Evolutionary conservation across 1,140 invertebrate genomes (phyloP), one percentile per base, ranked within the genome.

Genomic region (Centruroides sculpturatus): DNA sequence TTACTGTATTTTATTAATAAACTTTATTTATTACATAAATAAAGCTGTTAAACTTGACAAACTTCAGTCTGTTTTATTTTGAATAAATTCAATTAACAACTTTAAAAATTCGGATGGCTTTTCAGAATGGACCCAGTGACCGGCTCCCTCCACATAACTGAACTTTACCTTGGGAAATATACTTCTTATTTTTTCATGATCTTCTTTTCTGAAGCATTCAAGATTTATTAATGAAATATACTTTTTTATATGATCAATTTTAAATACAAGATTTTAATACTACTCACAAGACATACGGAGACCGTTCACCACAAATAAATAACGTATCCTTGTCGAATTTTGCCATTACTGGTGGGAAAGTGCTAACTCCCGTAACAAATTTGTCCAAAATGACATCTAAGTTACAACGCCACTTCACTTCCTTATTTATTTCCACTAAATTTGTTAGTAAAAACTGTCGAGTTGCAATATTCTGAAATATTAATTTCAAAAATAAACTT

Each of bases 61-160:
- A 23, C 23, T 41, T 41, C 8, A 41, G 8, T 41, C 8, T 5
- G 41, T 41, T 5, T 8, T 6, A 41, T 61, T 48, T 52, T 35
- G 55, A 55, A 71, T 56, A 65, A 77, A 78, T 23, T 71, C 55
- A 54, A 63, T 60, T n/a, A 80, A 66, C 36, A 69, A 51, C 41
- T 75, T 75, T 9, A 92, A 69, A 73, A 97, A 95, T 68, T 87
- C 81, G 3, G 76, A 69, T 3, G 92, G 89, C 71, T 92, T 86
- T 64, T 97, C 91, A 57, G 87, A 83, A 70, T 97, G 93, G 8
- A 94, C 82, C 87, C 91, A 92, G 73, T 97, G 93, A 6, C 89
- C 88, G 23, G 92, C 87, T 61, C 81, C 83, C 47, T 82, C 76
- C 53, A 97, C 79, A 69, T 83, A 86, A 59, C 79, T 71, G 59